phyloP scores from a whole-genome alignment of 2,113 vertebrate genomes.

The Triplophysa dalaica region DNA sequence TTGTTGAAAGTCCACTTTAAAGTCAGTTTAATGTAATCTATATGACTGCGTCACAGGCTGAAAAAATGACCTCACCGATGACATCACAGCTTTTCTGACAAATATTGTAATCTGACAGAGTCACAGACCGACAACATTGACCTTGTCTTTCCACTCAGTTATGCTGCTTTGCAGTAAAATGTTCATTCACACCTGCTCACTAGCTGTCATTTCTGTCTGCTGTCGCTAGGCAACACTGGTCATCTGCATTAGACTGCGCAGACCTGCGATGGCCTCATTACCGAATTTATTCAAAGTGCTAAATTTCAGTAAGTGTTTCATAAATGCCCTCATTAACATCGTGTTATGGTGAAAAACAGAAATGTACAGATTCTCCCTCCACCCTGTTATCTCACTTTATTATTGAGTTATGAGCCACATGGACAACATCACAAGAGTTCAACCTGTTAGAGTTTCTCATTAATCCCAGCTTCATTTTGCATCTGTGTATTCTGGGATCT shows the following conservation, averaged over 20 bases:
- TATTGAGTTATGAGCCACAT: neutral
- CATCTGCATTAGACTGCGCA: conserved; percentile 26
- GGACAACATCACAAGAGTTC: neutral
- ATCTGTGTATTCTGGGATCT: neutral
- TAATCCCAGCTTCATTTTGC: neutral
- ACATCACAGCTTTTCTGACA: neutral
- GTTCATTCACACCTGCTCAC: neutral
- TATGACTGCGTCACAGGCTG: too few relatives aligned
- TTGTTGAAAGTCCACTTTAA: too few relatives aligned
- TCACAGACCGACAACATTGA: neutral
- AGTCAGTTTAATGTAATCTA: too few relatives aligned
- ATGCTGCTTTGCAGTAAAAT: neutral
- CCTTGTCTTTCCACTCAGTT: neutral
- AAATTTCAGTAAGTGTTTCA: conserved; percentile 30
- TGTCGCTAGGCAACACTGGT: conserved; percentile 33
- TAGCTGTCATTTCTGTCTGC: neutral
- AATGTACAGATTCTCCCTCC: neutral
- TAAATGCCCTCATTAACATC: conserved; percentile 26
- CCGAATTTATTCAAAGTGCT: conserved; percentile 22
- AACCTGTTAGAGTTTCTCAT: conserved; percentile 5
- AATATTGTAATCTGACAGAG: neutral
- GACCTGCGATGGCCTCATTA: conserved; percentile 15
- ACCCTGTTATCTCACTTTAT: neutral
- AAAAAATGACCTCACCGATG: neutral
- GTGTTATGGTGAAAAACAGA: neutral